Base-by-base conservation (phyloP, 2,888 invertebrate species). In the Operophtera brumata region DNA sequence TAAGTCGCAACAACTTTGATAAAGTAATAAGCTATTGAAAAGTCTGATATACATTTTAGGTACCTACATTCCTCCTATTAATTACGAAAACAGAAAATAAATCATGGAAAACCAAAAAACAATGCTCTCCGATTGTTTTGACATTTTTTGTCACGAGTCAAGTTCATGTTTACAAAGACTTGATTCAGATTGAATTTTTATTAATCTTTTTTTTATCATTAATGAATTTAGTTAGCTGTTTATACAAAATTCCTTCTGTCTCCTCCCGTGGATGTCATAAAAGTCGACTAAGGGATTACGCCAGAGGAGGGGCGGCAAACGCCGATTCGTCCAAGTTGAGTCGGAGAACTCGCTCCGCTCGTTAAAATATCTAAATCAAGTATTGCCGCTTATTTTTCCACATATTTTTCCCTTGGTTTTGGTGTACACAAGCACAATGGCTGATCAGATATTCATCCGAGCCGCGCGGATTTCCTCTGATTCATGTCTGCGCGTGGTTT, bases 401-500 rank as follows among this genome's bases (percentile, higher is more conserved):
- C 20, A 4, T 20, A 20, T 20, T 47, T 12, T 39, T 37, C 47
- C 48, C 49, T 46, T 26, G 32, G 30, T 37, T 51, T 52, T 25
- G 40, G 25, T 37, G 11, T 20, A 41, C 49, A 37, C 51, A 54
- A 58, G 60, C 71, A 81, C 81, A 80, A 81, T 78, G 69, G 62
- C 58, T 69, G 66, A 80, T 84, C 74, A 76, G 69, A 77, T 81
- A 84, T 84, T 81, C 84, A 82, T 75, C 59, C 70, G 73, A 54
- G 51, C 40, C 41, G 49, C 44, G 73, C 82, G 84, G 84, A 84
- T 82, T 77, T 84, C 84, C 84, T 83, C 71, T 64, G 75, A 75
- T 70, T 73, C 72, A 72, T 63, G 57, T 50, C 61, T 57, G 68
- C 67, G 60, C 72, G 72, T 70, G 71, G 65, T 57, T 56, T 53